Evolutionary conservation across 2,113 vertebrate genomes (phyloP).

Genomic region (Cavia porcellus): DNA sequence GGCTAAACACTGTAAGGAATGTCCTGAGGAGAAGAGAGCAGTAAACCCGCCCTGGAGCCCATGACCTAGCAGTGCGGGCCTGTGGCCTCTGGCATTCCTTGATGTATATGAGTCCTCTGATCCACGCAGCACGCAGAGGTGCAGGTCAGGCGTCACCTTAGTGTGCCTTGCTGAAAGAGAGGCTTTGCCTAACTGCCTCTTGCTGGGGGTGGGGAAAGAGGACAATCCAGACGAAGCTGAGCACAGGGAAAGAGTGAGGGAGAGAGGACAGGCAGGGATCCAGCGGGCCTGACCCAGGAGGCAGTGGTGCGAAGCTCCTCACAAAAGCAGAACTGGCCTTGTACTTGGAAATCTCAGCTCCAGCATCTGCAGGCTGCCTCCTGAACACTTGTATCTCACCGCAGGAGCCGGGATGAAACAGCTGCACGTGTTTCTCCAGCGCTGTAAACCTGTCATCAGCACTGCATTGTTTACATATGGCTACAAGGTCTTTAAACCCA

Average conservation of each 20-base stretch:
- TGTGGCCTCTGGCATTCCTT: neutral
- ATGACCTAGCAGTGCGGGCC: neutral
- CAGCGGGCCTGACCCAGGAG: neutral
- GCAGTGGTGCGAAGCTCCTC: neutral
- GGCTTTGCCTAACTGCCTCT: neutral
- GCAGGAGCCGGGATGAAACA: conserved; percentile 85
- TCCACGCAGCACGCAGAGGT: neutral
- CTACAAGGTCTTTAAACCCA: conserved; percentile 86
- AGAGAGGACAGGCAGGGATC: neutral
- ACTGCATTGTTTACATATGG: conserved; percentile 88
- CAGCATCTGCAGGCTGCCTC: conserved; percentile 66
- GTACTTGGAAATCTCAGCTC: neutral
- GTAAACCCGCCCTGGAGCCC: neutral
- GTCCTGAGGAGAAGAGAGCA: neutral
- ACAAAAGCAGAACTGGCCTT: conserved; percentile 39
- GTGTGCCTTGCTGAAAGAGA: neutral
- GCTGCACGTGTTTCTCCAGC: conserved; percentile 84
- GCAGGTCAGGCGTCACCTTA: neutral
- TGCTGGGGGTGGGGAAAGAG: neutral
- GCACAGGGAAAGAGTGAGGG: neutral
- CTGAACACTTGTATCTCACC: conserved; percentile 83
- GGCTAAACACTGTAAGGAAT: neutral
- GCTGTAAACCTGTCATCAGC: conserved; percentile 89
- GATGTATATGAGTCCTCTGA: neutral
- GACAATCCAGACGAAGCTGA: neutral